These are phyloP conservation scores for Drosophila ambigua DNA, from an alignment of 1,140 invertebrate genomes.

Conservation along the genomic window DNA sequence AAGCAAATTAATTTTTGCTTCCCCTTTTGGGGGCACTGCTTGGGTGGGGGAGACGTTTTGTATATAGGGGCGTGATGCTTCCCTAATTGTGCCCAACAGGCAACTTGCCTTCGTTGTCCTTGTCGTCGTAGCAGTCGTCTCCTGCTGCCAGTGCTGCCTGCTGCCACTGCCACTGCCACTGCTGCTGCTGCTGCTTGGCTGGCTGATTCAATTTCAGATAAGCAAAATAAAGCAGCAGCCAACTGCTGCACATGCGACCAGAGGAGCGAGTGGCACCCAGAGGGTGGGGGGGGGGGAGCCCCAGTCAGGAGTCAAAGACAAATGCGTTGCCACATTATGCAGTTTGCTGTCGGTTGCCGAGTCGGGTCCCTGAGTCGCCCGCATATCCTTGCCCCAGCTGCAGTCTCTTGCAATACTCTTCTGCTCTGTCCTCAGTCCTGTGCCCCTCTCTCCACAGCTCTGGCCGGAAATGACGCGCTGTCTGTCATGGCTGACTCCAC, in stretches of 20 bases:
- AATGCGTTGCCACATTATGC: slow-evolving; percentile 78
- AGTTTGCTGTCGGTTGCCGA: slow-evolving; percentile 52
- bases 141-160: slow-evolving; percentile 19
- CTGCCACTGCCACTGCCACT: slow-evolving; percentile 5
- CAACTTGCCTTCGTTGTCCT: slow-evolving; percentile 56
- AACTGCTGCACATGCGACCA: slow-evolving; percentile 62
- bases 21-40: not conserved
- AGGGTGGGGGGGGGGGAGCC: not conserved
- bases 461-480: slow-evolving; percentile 71
- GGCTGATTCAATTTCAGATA: slow-evolving; percentile 81
- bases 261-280: slow-evolving; percentile 6
- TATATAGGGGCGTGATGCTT: slow-evolving; percentile 39
- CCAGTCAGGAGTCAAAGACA: slow-evolving; percentile 64
- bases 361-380: slow-evolving; percentile 48
- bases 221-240: slow-evolving; percentile 77
- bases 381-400: slow-evolving; percentile 50
- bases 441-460: slow-evolving; percentile 2
- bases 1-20: slow-evolving; percentile 80
- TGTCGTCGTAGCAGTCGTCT: slow-evolving; percentile 27
- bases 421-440: slow-evolving; percentile 4
- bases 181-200: slow-evolving; percentile 49
- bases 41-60: not conserved
- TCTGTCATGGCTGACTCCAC: slow-evolving; percentile 39
- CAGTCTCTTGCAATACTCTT: slow-evolving; percentile 32
- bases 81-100: slow-evolving; percentile 77